A percentile compares a stretch with the other conserved stretches of the same genome.
Conservation (phyloP, 2,113 vertebrate genomes). For the Rostratula benghalensis region DNA sequence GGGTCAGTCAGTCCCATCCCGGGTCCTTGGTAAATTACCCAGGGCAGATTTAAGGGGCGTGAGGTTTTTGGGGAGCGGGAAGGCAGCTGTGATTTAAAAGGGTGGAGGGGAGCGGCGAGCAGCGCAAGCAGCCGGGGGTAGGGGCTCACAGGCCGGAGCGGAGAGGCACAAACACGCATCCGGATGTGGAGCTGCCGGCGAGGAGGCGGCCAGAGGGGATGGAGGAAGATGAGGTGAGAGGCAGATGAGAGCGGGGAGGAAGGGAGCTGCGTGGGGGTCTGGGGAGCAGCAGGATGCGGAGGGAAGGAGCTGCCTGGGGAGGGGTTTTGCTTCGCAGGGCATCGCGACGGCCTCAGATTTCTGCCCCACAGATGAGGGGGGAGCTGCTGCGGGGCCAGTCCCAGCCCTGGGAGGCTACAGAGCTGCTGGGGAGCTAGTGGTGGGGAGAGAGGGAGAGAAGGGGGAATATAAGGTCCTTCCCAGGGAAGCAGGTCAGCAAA, state of each 20-base stretch:
- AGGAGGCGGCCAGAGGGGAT: background rate
- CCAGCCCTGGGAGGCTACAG: background rate
- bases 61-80: accelerated
- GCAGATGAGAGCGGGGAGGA: background rate
- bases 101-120: background rate
- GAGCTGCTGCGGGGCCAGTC: background rate
- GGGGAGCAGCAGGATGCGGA: background rate
- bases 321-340: background rate
- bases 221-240: background rate
- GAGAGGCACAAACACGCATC: background rate
- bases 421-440: background rate
- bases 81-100: background rate
- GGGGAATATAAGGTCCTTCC: background rate
- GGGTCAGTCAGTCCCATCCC: background rate
- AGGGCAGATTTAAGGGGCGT: background rate
- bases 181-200: background rate
- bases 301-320: background rate
- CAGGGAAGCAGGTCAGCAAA: background rate
- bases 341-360: accelerated
- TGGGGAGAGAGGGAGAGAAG: background rate
- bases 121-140: accelerated
- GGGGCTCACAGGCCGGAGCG: background rate
- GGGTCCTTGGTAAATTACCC: background rate
- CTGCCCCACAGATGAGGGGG: background rate
- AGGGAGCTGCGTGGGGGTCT: background rate